These are phyloP conservation scores for Ceratotherium simum DNA, from an alignment of 2,113 vertebrate genomes.

Conservation along the genomic window DNA sequence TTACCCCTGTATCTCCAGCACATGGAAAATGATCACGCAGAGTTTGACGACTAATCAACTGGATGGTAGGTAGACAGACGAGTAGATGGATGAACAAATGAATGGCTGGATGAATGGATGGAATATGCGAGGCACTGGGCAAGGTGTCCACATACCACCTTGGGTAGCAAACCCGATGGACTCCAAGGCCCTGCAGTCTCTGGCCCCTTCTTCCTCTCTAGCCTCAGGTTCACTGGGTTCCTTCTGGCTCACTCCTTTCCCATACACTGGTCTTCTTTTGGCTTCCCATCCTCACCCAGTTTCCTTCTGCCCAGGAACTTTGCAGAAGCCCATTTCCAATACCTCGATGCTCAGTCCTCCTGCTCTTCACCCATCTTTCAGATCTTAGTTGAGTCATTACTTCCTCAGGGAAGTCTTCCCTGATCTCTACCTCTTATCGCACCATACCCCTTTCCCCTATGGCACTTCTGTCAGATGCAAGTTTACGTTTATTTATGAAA, in stretches of 20 bases:
- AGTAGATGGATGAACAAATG: neutral
- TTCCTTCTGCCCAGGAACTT: neutral
- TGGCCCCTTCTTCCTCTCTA: neutral
- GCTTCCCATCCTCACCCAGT: neutral
- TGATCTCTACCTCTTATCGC: neutral
- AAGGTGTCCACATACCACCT: neutral
- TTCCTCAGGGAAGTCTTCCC: neutral
- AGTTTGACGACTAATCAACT: neutral
- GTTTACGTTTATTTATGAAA: neutral
- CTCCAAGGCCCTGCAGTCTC: neutral
- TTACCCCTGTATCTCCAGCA: neutral
- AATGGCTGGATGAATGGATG: neutral
- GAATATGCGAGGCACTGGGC: neutral
- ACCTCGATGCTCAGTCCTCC: neutral
- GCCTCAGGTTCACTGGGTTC: neutral
- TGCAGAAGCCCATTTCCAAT: neutral
- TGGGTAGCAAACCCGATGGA: neutral
- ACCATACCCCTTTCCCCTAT: neutral
- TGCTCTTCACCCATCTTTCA: neutral
- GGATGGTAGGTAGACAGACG: neutral
- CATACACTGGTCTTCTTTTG: neutral
- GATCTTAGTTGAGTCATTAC: neutral
- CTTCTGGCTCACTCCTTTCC: neutral
- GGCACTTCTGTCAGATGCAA: neutral
- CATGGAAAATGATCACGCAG: neutral